Percentiles rank a stretch among this genome's conserved stretches.
Conservation (phyloP, 2,113 vertebrate species). For the Cololabis saira region DNA sequence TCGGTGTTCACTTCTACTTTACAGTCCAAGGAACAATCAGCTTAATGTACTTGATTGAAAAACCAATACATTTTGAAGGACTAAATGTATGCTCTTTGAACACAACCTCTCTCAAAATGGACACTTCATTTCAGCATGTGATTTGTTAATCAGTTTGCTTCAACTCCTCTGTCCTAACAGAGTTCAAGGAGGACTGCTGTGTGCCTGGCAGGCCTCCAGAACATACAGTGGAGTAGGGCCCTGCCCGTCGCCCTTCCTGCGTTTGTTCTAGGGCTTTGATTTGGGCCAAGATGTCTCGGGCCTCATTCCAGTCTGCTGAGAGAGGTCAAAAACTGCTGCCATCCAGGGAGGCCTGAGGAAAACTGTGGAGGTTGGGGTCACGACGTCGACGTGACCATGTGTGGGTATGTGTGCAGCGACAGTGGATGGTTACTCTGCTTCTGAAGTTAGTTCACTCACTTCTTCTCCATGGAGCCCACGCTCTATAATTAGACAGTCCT, state of each 20-base stretch:
- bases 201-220: constrained; percentile 76
- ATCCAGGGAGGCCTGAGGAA: constrained; percentile 55
- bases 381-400: constrained; percentile 32
- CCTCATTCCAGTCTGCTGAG: constrained; percentile 70
- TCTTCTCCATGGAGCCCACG: constrained; percentile 21
- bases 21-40: background rate
- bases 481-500: constrained; percentile 72
- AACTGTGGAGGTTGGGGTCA: constrained; percentile 48
- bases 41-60: background rate
- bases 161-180: constrained; percentile 38
- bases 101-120: constrained; percentile 7
- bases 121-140: constrained; percentile 19
- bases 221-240: constrained; percentile 68
- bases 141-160: constrained; percentile 20
- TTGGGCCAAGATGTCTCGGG: constrained; percentile 82
- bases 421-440: constrained; percentile 5
- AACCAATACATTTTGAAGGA: background rate
- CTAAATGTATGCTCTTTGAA: constrained; percentile 6
- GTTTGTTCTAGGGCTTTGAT: constrained; percentile 84
- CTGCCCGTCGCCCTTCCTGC: constrained; percentile 80
- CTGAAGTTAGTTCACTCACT: constrained; percentile 32
- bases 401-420: constrained; percentile 11
- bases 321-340: constrained; percentile 71
- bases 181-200: constrained; percentile 56
- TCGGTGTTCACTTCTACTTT: background rate